Evolutionary conservation across 2,797 vertebrate species (phyloP).

Genomic region (Petrocephalus sullivani): DNA sequence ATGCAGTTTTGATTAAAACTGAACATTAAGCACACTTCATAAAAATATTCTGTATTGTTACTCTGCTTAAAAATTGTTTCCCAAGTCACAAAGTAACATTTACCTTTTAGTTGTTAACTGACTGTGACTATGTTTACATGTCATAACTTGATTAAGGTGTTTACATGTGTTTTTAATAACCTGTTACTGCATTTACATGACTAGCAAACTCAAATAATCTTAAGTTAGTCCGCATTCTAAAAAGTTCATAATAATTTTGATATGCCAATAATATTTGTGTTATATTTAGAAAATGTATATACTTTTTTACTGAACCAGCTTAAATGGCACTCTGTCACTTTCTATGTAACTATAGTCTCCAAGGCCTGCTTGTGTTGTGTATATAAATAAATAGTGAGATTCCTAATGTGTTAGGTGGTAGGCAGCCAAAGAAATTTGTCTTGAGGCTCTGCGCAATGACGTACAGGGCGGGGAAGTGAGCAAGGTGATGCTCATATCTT

Average conservation of each 20-base stretch:
- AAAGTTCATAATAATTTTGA: no score
- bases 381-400: background rate
- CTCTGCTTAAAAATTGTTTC: background rate
- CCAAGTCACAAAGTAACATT: background rate
- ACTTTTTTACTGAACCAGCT: background rate
- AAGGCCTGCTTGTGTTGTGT: background rate
- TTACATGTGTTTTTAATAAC: background rate
- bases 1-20: background rate
- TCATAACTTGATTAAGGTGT: background rate
- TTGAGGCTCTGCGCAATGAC: background rate
- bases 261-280: background rate
- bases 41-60: background rate
- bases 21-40: background rate
- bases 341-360: background rate
- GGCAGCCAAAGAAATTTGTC: background rate
- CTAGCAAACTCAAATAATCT: background rate
- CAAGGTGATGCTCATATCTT: background rate
- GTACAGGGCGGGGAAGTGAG: background rate
- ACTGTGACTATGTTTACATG: background rate
- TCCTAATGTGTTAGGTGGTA: background rate
- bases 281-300: background rate
- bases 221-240: background rate
- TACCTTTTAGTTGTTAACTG: background rate
- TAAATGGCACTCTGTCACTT: background rate
- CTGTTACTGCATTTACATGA: background rate